A percentile compares a stretch with the other conserved stretches of the same genome.
These are phyloP conservation scores for Carassius gibelio DNA, from an alignment of 2,113 vertebrate species.

Conservation along the genomic window DNA sequence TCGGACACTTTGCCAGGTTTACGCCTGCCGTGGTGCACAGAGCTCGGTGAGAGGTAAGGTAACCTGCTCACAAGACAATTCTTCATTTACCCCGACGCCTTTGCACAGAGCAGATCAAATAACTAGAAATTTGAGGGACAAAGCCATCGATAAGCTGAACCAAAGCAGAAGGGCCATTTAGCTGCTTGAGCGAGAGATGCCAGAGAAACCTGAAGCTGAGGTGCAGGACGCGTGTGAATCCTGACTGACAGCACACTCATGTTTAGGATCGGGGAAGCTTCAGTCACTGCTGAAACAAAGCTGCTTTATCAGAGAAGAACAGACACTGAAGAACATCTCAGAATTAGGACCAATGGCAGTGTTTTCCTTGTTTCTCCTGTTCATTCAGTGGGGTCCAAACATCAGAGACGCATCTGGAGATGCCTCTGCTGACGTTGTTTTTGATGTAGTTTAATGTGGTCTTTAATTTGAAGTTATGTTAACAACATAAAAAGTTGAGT, in stretches of 20 bases:
- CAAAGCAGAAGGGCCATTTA: slow-evolving; percentile 36
- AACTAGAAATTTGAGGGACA: slow-evolving; percentile 64
- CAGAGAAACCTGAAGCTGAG: slow-evolving; percentile 47
- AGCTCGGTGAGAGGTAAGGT: slow-evolving; percentile 49
- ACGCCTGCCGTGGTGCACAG: slow-evolving; percentile 50
- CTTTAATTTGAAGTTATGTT: too few relatives aligned
- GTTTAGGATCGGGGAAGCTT: not conserved
- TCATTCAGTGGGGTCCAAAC: not conserved
- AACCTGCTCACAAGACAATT: slow-evolving; percentile 52
- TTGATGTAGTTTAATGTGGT: too few relatives aligned
- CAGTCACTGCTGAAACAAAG: not conserved
- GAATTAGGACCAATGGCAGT: not conserved
- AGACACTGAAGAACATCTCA: not conserved
- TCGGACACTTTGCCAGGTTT: slow-evolving; percentile 64
- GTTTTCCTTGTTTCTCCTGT: not conserved
- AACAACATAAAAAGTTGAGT: too few relatives aligned
- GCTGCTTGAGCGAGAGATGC: slow-evolving; percentile 52
- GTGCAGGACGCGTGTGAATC: slow-evolving; percentile 29
- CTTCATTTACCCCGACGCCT: slow-evolving; percentile 59
- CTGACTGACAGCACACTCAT: slow-evolving; percentile 19
- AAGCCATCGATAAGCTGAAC: slow-evolving; percentile 56
- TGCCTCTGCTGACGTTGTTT: not conserved
- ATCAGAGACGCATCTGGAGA: too few relatives aligned
- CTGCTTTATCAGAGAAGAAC: slow-evolving; percentile 1
- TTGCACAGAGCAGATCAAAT: slow-evolving; percentile 61